Conservation (phyloP, 2,888 invertebrate genomes). For the Leptinotarsa tumamoca region DNA sequence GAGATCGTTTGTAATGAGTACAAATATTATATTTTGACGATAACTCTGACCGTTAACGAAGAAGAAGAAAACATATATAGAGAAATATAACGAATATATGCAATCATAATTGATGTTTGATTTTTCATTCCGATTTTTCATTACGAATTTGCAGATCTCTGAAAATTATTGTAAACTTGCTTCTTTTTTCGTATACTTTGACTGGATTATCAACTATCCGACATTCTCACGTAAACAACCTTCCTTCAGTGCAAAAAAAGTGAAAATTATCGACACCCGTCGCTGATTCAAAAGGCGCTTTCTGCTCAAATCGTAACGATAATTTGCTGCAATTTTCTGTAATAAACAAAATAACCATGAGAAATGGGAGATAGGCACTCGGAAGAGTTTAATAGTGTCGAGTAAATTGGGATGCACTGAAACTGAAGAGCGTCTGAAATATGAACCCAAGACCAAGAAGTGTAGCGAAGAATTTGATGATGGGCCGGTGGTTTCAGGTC, state of each 20-base stretch:
- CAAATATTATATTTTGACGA: no score
- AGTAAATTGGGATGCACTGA: slow-evolving; percentile 58
- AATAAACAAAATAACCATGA: slow-evolving; percentile 55
- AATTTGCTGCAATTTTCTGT: slow-evolving; percentile 55
- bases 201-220: background rate
- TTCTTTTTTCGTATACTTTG: background rate
- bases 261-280: background rate
- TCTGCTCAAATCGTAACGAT: slow-evolving; percentile 40
- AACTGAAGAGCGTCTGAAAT: slow-evolving; percentile 45
- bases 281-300: slow-evolving; percentile 13
- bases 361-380: slow-evolving; percentile 45
- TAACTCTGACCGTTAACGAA: no score
- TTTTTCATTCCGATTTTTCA: no score
- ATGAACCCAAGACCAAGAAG: background rate
- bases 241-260: background rate
- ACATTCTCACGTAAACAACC: background rate
- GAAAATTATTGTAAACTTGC: background rate
- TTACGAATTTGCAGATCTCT: background rate
- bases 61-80: no score
- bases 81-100: no score
- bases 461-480: slow-evolving; percentile 6
- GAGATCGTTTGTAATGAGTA: no score
- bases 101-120: no score
- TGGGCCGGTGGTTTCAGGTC: slow-evolving; percentile 10
- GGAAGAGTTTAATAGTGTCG: slow-evolving; percentile 51